These are phyloP conservation scores for Syrrhaptes paradoxus DNA, from an alignment of 2,113 vertebrate genomes.

Conservation along the genomic window DNA sequence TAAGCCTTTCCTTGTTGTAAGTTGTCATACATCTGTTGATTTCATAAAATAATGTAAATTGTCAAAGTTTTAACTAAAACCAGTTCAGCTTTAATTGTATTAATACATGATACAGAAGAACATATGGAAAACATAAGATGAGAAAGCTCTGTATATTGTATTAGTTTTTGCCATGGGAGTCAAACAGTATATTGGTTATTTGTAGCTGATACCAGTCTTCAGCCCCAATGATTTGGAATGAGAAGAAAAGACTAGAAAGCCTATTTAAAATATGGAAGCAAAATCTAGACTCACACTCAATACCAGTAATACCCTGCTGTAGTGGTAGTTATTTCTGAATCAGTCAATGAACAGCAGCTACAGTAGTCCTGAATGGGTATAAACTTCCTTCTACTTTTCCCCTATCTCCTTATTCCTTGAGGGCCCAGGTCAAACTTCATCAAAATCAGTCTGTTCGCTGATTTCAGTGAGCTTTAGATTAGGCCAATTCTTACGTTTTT, in stretches of 20 bases:
- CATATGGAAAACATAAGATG: background rate
- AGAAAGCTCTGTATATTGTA: background rate
- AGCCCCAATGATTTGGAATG: background rate
- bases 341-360: background rate
- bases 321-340: background rate
- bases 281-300: background rate
- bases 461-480: background rate
- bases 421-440: background rate
- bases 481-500: fast-evolving
- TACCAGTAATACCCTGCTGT: background rate
- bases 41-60: background rate
- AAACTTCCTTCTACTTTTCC: background rate
- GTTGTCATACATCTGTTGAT: background rate
- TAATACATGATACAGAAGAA: background rate
- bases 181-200: background rate
- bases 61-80: background rate
- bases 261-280: background rate
- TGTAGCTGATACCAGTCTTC: background rate
- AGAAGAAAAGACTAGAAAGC: background rate
- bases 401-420: background rate
- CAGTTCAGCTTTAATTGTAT: background rate
- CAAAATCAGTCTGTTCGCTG: background rate
- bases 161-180: background rate
- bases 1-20: background rate
- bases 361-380: background rate